phyloP scores from a whole-genome alignment of 2,888 invertebrate species.

The Luffia ferchaultella region DNA sequence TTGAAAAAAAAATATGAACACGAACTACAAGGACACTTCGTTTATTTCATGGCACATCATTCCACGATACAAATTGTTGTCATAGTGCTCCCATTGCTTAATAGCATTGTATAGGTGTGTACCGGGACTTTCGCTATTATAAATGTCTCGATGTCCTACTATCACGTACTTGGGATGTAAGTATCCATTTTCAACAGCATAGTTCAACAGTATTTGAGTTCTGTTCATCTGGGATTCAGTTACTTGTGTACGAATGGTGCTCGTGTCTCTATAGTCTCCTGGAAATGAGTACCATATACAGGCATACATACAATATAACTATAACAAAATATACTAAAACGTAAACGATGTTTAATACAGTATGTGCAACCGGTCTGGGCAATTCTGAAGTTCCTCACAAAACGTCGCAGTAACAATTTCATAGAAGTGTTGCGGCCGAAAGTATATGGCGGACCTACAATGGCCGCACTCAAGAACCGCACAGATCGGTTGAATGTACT shows the following conservation, averaged over 20 bases:
- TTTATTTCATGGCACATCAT: constrained; percentile 30
- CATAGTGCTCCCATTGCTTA: constrained; percentile 27
- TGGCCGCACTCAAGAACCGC: too few species aligned
- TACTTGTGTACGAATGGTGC: not conserved
- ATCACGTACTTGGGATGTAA: constrained; percentile 32
- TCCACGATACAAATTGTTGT: constrained; percentile 23
- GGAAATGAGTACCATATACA: constrained; percentile 9
- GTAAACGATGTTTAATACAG: too few species aligned
- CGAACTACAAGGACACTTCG: too few species aligned
- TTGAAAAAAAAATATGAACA: too few species aligned
- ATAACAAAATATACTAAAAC: too few species aligned
- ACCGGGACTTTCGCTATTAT: constrained; percentile 34
- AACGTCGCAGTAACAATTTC: too few species aligned
- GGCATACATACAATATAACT: too few species aligned
- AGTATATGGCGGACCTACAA: too few species aligned
- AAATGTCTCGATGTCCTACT: constrained; percentile 34
- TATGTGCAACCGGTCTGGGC: too few species aligned
- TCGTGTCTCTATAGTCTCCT: constrained; percentile 41
- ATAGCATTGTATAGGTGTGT: constrained; percentile 33
- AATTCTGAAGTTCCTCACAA: too few species aligned
- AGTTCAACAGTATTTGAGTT: constrained; percentile 27
- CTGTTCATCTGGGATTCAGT: constrained; percentile 28
- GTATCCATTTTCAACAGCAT: constrained; percentile 30
- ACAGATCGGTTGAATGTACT: too few species aligned
- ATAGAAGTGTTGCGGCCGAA: too few species aligned